phyloP scores from a whole-genome alignment of 2,888 invertebrate species.

The Podotricha telesiphe region DNA sequence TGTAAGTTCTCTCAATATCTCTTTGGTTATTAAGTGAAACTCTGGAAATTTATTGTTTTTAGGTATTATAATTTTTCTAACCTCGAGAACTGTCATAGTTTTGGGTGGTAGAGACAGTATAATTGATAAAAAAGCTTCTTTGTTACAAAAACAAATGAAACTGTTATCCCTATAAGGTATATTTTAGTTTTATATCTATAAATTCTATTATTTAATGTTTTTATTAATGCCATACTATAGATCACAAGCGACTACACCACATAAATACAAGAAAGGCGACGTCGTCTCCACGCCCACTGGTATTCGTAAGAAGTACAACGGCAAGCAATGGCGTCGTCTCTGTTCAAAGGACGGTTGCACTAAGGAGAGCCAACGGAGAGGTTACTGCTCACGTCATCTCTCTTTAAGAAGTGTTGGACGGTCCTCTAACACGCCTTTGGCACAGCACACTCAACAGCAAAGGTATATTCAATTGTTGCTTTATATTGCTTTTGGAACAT shows the following conservation, averaged over 20 bases:
- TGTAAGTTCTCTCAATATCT: too few relatives aligned
- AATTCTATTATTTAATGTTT: too few relatives aligned
- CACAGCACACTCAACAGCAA: constrained; percentile 77
- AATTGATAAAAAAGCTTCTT: too few relatives aligned
- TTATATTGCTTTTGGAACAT: too few relatives aligned
- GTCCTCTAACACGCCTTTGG: constrained; percentile 74
- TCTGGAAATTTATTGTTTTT: too few relatives aligned
- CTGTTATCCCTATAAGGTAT: too few relatives aligned
- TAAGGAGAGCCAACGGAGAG: constrained; percentile 96
- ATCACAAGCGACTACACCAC: constrained; percentile 96
- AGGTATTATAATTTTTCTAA: too few relatives aligned
- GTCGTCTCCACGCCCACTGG: constrained; percentile 97
- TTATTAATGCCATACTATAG: constrained; percentile 68
- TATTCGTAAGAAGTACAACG: constrained; percentile 99
- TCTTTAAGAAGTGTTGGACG: constrained; percentile 90
- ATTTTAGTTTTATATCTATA: too few relatives aligned
- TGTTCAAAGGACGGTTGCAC: constrained; percentile 98
- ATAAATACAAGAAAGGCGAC: constrained; percentile 98
- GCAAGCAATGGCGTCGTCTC: constrained; percentile 99
- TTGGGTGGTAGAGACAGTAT: too few relatives aligned
- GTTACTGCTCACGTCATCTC: constrained; percentile 97
- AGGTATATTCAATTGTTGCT: constrained; percentile 54
- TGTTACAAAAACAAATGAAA: too few relatives aligned
- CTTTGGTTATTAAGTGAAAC: too few relatives aligned
- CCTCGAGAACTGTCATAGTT: too few relatives aligned